Evolutionary conservation across 2,888 invertebrate species (phyloP), one percentile per base, ranked within the genome.

Genomic region (Pandemis heparana): DNA sequence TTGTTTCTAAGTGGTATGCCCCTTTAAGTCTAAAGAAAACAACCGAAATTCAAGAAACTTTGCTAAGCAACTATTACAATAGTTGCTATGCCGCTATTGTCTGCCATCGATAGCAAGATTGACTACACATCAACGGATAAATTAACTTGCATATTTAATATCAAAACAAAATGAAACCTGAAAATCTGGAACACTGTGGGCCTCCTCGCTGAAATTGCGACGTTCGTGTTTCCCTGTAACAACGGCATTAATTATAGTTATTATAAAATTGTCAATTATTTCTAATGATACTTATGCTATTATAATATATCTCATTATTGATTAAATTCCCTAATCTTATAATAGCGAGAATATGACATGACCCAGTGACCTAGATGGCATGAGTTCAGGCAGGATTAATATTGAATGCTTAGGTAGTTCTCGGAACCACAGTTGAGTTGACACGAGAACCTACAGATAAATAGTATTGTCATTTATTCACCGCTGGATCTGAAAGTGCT

Each of bases 151-250:
- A 9, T 23, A 56, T 56, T 23, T 23, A 56, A 38, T 32, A 32
- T 16, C 12, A 23, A 23, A 43, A n/a, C 39, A 10, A 61, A 56
- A 9, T 56, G 87, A 85, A 95, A 98, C 98, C 96, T 98, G 98
- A 83, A 98, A 96, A 88, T 98, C 98, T 12, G 97, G 97, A 78
- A 98, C 97, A 84, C 95, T 95, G 80, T 97, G 96, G 16, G 97
- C 97, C 93, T 98, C 98, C 83, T 98, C 98, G 59, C 98, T 97
- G 87, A 98, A 99, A 83, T 98, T 98, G 78, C 98, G 96, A 80
- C 97, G 95, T 83, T 97, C 97, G 12, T 94, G 92, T 87, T 96
- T 96, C 90, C 96, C 92, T 96, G 92, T 3, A 84, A 69, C 39
- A 59, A 73, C 12, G 59, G 18, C n/a, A 51, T 8, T 8, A 46